phyloP scores from a whole-genome alignment of 2,888 invertebrate genomes.

The Cheilosia grossa region DNA sequence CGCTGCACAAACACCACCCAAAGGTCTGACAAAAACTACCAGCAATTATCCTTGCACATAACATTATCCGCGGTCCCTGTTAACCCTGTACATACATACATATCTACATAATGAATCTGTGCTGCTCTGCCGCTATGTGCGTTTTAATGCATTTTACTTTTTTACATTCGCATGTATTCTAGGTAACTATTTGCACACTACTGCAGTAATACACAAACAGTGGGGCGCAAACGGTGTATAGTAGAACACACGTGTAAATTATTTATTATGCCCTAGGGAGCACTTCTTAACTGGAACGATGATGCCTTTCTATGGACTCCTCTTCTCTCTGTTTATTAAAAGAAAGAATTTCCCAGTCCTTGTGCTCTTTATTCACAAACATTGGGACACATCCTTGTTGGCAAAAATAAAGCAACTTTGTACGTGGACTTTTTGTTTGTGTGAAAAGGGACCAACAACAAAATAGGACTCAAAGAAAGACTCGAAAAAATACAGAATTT shows the following conservation, averaged over 20 bases:
- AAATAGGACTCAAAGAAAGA: neutral
- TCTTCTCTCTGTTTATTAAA: slow-evolving; percentile 37
- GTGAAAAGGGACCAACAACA: slow-evolving; percentile 19
- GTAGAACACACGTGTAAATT: slow-evolving; percentile 45
- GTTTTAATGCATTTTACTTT: slow-evolving; percentile 11
- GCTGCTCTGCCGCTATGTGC: slow-evolving; percentile 15
- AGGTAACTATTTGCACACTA: slow-evolving; percentile 57
- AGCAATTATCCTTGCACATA: slow-evolving; percentile 63
- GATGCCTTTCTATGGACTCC: slow-evolving; percentile 20
- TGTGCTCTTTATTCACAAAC: slow-evolving; percentile 49
- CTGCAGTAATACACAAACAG: slow-evolving; percentile 62
- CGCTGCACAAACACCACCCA: neutral
- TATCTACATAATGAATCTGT: slow-evolving; percentile 6
- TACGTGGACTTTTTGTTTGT: slow-evolving; percentile 23
- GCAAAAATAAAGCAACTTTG: slow-evolving; percentile 24
- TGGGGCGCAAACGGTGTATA: slow-evolving; percentile 1
- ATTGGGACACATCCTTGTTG: slow-evolving; percentile 47
- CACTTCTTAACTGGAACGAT: slow-evolving; percentile 64
- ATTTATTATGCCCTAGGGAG: slow-evolving; percentile 71
- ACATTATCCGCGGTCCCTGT: slow-evolving; percentile 42
- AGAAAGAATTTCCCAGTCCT: slow-evolving; percentile 36
- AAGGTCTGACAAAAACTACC: slow-evolving; percentile 31
- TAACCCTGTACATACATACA: slow-evolving; percentile 24
- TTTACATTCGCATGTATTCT: neutral
- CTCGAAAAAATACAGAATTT: neutral